phyloP scores from a whole-genome alignment of 2,113 vertebrate species.

The Mobula birostris region DNA sequence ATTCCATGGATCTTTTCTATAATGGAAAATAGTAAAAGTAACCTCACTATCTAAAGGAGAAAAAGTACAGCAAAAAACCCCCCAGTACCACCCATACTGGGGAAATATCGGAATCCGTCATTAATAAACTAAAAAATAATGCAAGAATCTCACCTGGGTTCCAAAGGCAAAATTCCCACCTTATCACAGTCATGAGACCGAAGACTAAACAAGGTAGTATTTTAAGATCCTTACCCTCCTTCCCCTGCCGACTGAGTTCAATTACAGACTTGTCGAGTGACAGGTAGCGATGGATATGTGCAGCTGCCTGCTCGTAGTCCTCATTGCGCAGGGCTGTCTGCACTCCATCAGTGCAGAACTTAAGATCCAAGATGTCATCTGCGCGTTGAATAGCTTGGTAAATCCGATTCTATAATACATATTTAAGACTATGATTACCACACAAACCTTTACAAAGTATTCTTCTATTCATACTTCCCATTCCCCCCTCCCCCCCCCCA shows the following conservation, averaged over 20 bases:
- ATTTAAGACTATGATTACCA: background rate
- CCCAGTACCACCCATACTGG: background rate
- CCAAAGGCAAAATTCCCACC: too few species aligned
- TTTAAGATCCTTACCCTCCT: constrained; percentile 68
- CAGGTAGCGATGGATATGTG: constrained; percentile 91
- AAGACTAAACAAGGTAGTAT: background rate
- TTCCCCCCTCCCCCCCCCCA: background rate
- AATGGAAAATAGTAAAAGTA: too few species aligned
- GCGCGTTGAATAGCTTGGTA: constrained; percentile 96
- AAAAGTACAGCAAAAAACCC: too few species aligned
- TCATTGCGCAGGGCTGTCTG: constrained; percentile 83
- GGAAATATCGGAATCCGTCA: background rate
- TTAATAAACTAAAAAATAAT: too few species aligned
- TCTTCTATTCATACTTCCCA: background rate
- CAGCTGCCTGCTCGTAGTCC: constrained; percentile 92
- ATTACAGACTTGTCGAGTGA: constrained; percentile 95
- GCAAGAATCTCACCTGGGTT: background rate
- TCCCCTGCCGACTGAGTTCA: constrained; percentile 90
- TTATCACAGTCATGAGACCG: background rate
- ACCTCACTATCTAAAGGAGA: too few species aligned
- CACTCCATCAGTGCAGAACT: constrained; percentile 97
- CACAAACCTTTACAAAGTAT: background rate
- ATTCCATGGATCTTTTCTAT: too few species aligned
- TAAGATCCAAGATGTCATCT: constrained; percentile 92
- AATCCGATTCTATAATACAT: constrained; percentile 74